These are phyloP conservation scores for Scaeva pyrastri DNA, from an alignment of 2,888 invertebrate genomes.

Conservation along the genomic window DNA sequence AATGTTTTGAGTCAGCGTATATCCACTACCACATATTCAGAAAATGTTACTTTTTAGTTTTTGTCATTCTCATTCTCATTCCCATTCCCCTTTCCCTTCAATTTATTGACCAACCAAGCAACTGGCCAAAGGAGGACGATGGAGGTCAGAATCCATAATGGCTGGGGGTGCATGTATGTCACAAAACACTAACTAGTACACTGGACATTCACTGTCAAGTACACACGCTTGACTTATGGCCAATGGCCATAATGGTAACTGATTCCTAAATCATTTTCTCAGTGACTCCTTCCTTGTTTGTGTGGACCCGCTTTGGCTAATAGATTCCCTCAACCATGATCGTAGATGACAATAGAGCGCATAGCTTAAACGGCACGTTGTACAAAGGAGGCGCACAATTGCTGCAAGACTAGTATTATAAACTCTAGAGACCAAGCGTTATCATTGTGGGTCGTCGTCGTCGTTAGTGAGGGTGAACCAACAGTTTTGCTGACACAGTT, in stretches of 20 bases:
- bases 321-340: conserved; percentile 65
- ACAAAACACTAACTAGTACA: conserved; percentile 56
- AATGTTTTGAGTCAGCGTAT: conserved; percentile 60
- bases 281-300: conserved; percentile 67
- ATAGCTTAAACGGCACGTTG: conserved; percentile 34
- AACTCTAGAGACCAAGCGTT: not conserved
- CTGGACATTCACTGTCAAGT: conserved; percentile 67
- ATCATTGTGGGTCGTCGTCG: not conserved
- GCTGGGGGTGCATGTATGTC: conserved; percentile 10
- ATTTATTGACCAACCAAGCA: conserved; percentile 58
- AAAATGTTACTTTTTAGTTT: conserved; percentile 47
- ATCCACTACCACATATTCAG: conserved; percentile 21
- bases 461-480: not conserved
- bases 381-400: conserved; percentile 19
- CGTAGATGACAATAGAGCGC: conserved; percentile 61
- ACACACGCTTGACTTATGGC: conserved; percentile 75
- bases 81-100: conserved; percentile 29
- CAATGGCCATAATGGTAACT: conserved; percentile 67
- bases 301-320: conserved; percentile 42
- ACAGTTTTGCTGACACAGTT: conserved; percentile 69
- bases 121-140: conserved; percentile 8
- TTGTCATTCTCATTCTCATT: not conserved
- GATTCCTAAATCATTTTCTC: conserved; percentile 72
- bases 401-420: conserved; percentile 28
- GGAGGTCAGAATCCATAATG: conserved; percentile 3